phyloP scores from a whole-genome alignment of 1,140 invertebrate genomes.

The Trichonephila inaurata region DNA sequence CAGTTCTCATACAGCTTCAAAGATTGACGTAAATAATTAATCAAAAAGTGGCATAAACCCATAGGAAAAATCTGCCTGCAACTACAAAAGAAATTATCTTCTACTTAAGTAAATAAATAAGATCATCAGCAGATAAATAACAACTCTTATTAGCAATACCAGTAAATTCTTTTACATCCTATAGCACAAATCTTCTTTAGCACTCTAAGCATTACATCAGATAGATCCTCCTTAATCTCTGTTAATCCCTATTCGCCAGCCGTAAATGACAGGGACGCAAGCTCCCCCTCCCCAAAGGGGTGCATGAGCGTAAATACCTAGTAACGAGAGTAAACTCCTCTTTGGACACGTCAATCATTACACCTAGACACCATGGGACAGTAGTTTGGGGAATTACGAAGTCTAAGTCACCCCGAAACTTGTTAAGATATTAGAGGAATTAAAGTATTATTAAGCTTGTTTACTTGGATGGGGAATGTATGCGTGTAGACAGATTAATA shows the following conservation, averaged over 20 bases:
- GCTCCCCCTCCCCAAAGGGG: neutral
- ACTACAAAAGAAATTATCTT: too few relatives aligned
- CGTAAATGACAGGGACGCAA: neutral
- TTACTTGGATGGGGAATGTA: neutral
- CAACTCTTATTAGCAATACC: neutral
- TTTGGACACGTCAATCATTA: neutral
- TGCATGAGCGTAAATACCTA: neutral
- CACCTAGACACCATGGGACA: neutral
- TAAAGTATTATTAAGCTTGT: neutral
- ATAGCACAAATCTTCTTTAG: neutral
- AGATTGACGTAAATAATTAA: too few relatives aligned
- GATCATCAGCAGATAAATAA: neutral
- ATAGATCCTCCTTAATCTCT: neutral
- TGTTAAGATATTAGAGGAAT: constrained; percentile 35
- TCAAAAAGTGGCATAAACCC: too few relatives aligned
- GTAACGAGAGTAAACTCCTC: neutral
- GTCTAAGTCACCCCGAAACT: neutral
- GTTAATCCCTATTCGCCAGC: neutral
- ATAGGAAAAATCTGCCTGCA: too few relatives aligned
- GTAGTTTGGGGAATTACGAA: neutral
- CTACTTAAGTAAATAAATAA: too few relatives aligned
- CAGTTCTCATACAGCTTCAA: too few relatives aligned
- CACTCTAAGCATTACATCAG: constrained; percentile 18
- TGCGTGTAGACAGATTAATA: neutral
- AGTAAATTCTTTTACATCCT: neutral